These are phyloP conservation scores for Hyles vespertilio DNA, from an alignment of 1,140 invertebrate species.

Conservation along the genomic window DNA sequence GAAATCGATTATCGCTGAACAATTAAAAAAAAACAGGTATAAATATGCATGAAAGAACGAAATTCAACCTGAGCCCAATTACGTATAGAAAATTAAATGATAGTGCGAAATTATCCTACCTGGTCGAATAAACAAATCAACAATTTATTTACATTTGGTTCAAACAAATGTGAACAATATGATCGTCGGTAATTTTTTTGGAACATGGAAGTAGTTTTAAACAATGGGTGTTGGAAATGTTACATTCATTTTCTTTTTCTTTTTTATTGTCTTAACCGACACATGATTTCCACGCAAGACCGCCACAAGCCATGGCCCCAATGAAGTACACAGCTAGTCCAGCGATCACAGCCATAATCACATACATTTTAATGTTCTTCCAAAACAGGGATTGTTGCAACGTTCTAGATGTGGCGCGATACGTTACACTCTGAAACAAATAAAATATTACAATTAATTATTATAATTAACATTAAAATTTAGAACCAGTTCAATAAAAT, in stretches of 20 bases:
- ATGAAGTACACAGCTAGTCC: slow-evolving; percentile 91
- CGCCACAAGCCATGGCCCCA: slow-evolving; percentile 90
- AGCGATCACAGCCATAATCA: slow-evolving; percentile 83
- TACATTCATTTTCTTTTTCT: not conserved
- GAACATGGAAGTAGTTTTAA: no score
- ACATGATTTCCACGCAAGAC: slow-evolving; percentile 86
- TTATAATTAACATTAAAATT: not conserved
- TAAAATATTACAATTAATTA: not conserved
- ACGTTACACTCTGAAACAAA: slow-evolving; percentile 87
- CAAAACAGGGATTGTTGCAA: slow-evolving; percentile 92
- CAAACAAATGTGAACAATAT: no score
- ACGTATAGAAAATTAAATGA: no score
- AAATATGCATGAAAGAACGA: no score
- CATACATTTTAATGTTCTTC: slow-evolving; percentile 95
- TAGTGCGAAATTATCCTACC: no score
- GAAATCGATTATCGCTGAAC: no score
- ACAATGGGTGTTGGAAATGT: no score
- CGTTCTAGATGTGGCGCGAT: slow-evolving; percentile 89
- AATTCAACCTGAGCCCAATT: no score
- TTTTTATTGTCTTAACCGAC: slow-evolving; percentile 57
- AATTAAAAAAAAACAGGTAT: no score
- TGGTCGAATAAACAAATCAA: no score
- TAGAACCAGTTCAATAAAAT: not conserved
- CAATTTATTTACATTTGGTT: no score
- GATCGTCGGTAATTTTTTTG: no score